phyloP scores from a whole-genome alignment of 2,113 vertebrate genomes.

The Isurus oxyrinchus region DNA sequence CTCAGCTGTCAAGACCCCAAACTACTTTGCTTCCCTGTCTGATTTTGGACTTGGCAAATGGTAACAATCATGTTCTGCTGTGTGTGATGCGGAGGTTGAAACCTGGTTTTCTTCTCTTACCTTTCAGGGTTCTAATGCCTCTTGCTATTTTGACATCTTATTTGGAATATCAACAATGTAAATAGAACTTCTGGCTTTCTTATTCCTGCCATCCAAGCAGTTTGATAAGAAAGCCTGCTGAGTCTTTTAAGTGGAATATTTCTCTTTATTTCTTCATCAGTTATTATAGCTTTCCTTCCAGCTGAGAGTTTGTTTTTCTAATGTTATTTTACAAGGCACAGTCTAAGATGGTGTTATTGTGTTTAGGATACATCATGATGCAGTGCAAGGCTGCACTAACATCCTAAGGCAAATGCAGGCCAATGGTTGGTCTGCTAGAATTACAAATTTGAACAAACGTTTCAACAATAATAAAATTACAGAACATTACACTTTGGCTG shows the following conservation, averaged over 20 bases:
- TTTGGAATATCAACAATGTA: neutral
- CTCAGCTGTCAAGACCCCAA: neutral
- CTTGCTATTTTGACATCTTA: neutral
- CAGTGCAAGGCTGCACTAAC: neutral
- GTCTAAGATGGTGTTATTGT: neutral
- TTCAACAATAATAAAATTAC: neutral
- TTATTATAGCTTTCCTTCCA: constrained; percentile 21
- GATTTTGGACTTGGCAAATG: neutral
- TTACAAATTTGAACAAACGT: neutral
- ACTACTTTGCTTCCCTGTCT: neutral
- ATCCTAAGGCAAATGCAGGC: neutral
- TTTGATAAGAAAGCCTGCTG: neutral
- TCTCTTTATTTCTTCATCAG: neutral
- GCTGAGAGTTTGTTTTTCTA: neutral
- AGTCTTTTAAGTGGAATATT: neutral
- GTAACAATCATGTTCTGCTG: neutral
- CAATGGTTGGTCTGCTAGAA: neutral
- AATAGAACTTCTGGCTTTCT: neutral
- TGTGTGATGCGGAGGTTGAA: neutral
- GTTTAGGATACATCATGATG: neutral
- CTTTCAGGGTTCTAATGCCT: neutral
- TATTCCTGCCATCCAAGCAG: neutral
- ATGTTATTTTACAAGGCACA: neutral
- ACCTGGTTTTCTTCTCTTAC: neutral
- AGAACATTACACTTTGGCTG: neutral